phyloP scores from a whole-genome alignment of 2,113 vertebrate species.

The Tursiops truncatus region DNA sequence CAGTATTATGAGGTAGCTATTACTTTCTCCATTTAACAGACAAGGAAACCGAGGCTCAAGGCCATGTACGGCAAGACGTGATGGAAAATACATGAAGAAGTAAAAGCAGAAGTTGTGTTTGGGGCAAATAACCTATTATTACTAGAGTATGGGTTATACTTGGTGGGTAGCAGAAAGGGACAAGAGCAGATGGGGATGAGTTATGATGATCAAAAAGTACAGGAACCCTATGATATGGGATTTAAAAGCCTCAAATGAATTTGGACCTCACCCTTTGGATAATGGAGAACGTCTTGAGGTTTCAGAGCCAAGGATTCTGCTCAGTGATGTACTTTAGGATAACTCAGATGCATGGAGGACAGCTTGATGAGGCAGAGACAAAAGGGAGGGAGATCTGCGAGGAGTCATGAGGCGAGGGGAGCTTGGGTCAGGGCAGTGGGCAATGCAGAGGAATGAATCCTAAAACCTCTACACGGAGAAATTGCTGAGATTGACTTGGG shows the following conservation, averaged over 20 bases:
- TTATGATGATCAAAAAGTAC: not conserved
- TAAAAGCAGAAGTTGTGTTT: not conserved
- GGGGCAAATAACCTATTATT: not conserved
- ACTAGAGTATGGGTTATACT: not conserved
- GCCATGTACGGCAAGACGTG: not conserved
- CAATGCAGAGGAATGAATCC: not conserved
- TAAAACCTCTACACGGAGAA: not conserved
- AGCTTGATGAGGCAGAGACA: not conserved
- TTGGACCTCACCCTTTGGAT: not conserved
- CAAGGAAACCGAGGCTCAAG: conserved; percentile 16
- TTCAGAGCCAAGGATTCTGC: not conserved
- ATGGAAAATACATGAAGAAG: not conserved
- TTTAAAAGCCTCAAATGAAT: conserved; percentile 20
- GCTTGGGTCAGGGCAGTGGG: not conserved
- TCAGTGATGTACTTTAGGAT: not conserved
- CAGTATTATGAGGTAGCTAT: not conserved
- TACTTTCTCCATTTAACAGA: not conserved
- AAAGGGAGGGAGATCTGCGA: not conserved
- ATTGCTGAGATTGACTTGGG: not conserved
- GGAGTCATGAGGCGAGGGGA: not conserved
- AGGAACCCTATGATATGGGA: not conserved
- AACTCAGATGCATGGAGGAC: not conserved
- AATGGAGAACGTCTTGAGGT: not conserved
- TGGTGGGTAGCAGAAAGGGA: not conserved
- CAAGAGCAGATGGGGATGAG: not conserved